phyloP scores from a whole-genome alignment of 2,797 vertebrate species.

The Rallus crepitans region DNA sequence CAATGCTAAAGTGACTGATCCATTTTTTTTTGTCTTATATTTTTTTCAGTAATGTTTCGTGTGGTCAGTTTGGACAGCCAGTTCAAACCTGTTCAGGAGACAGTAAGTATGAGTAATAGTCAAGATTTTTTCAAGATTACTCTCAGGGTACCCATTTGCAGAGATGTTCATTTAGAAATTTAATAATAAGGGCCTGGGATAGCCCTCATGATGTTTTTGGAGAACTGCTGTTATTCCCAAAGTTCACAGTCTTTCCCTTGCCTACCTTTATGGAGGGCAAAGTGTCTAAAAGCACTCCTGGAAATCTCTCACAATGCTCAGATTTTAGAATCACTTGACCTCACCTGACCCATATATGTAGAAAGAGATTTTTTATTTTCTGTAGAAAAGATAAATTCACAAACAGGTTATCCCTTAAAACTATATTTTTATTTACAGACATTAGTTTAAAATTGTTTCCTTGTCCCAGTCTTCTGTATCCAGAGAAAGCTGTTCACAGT shows the following conservation, averaged over 20 bases:
- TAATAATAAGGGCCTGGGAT: background rate
- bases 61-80: constrained; percentile 63
- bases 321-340: background rate
- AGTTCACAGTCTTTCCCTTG: background rate
- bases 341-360: background rate
- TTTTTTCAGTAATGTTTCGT: constrained; percentile 68
- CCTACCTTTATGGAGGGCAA: background rate
- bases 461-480: background rate
- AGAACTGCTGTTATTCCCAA: background rate
- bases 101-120: constrained; percentile 38
- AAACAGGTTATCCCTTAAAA: background rate
- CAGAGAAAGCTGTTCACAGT: background rate
- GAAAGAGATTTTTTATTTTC: background rate
- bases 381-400: background rate
- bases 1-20: background rate
- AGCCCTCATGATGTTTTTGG: background rate
- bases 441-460: background rate
- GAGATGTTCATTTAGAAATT: background rate
- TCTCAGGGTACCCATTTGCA: background rate
- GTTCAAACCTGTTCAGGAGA: constrained; percentile 64
- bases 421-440: background rate
- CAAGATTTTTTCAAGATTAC: background rate
- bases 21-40: background rate
- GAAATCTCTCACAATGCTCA: background rate
- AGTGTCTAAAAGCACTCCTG: background rate